A percentile compares a stretch with the other conserved stretches of the same genome.
Evolutionary conservation across 2,888 invertebrate genomes (phyloP).

Genomic region (Hemithea aestivaria): DNA sequence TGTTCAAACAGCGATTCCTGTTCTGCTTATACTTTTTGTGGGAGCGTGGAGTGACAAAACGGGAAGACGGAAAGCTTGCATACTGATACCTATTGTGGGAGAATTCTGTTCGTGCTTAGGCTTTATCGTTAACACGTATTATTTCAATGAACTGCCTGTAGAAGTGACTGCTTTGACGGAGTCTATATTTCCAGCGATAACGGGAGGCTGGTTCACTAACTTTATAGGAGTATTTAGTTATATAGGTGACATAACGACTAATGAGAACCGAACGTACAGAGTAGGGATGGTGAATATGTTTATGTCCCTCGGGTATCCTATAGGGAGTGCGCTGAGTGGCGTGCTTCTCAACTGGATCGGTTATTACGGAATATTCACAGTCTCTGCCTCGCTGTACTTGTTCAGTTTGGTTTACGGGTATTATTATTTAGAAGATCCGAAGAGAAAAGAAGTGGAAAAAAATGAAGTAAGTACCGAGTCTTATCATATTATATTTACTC

Average conservation of each 20-base stretch:
- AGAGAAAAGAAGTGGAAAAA: slow-evolving; percentile 39
- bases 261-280: slow-evolving; percentile 88
- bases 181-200: slow-evolving; percentile 88
- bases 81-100: slow-evolving; percentile 88
- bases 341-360: slow-evolving; percentile 84
- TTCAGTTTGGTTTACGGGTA: slow-evolving; percentile 86
- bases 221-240: slow-evolving; percentile 93
- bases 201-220: slow-evolving; percentile 93
- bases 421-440: slow-evolving; percentile 83
- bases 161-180: slow-evolving; percentile 88
- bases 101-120: slow-evolving; percentile 88
- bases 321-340: slow-evolving; percentile 92
- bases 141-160: slow-evolving; percentile 87
- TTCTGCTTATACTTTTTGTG: slow-evolving; percentile 88
- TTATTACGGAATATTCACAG: slow-evolving; percentile 89
- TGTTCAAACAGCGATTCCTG: slow-evolving; percentile 89
- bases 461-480: slow-evolving; percentile 37
- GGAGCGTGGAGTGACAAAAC: slow-evolving; percentile 88
- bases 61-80: slow-evolving; percentile 87
- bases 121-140: slow-evolving; percentile 87
- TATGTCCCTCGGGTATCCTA: slow-evolving; percentile 90
- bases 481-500: too few relatives aligned
- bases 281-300: slow-evolving; percentile 93
- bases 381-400: slow-evolving; percentile 85
- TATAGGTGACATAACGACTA: slow-evolving; percentile 90